Percentiles rank a stretch among this genome's conserved stretches.
Evolutionary conservation across 2,113 vertebrate genomes (phyloP).

Genomic region (Perognathus longimembris): DNA sequence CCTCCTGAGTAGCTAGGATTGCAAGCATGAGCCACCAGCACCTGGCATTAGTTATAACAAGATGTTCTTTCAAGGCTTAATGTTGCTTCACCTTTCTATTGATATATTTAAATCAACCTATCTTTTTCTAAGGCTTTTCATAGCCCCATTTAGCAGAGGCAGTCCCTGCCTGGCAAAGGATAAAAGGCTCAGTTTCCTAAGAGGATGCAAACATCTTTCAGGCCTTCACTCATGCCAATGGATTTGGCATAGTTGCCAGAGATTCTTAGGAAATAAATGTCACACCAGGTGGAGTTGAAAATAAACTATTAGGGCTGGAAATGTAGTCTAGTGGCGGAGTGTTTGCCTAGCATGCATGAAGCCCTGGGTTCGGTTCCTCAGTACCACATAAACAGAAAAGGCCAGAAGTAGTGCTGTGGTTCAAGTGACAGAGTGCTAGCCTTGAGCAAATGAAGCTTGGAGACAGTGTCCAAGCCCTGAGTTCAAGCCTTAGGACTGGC

Average conservation of each 20-base stretch:
- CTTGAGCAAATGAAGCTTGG: too few relatives aligned
- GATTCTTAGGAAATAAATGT: neutral
- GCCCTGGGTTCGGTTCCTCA: too few relatives aligned
- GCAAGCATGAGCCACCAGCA: too few relatives aligned
- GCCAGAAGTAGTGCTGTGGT: too few relatives aligned
- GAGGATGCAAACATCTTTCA: neutral
- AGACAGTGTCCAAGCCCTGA: too few relatives aligned
- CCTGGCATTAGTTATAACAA: neutral
- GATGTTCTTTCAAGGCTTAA: neutral
- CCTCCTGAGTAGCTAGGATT: too few relatives aligned
- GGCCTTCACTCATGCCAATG: neutral
- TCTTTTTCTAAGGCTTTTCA: neutral
- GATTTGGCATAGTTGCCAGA: neutral
- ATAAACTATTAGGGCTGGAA: neutral
- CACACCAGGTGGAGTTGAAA: neutral
- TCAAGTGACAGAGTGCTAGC: too few relatives aligned
- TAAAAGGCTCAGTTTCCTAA: neutral
- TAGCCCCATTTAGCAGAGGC: neutral
- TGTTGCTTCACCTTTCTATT: neutral
- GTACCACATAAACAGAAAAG: too few relatives aligned
- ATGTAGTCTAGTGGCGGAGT: too few relatives aligned
- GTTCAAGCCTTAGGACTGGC: too few relatives aligned
- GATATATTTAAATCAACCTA: constrained; percentile 1
- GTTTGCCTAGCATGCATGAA: too few relatives aligned
- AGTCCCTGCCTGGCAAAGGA: neutral